Percentiles rank a stretch among this genome's conserved stretches.
These are phyloP conservation scores for Columba janthina DNA, from an alignment of 2,113 vertebrate genomes.

Conservation along the genomic window DNA sequence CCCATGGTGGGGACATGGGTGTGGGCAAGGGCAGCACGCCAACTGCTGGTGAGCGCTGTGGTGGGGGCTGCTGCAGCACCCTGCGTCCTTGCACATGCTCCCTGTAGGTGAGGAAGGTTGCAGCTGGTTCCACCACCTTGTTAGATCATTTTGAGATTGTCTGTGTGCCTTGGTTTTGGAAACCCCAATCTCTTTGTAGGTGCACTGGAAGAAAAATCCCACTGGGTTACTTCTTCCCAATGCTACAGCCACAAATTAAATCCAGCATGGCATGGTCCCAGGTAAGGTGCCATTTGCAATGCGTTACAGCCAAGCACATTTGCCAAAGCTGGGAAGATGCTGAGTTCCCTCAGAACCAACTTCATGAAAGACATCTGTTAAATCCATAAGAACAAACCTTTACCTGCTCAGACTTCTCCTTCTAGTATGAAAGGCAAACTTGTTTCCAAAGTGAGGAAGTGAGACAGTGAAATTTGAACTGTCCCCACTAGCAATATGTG, in stretches of 20 bases:
- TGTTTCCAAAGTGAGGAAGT: neutral
- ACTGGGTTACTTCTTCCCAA: neutral
- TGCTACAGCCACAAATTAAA: neutral
- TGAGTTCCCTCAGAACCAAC: neutral
- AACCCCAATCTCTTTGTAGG: neutral
- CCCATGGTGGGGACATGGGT: rapidly evolving
- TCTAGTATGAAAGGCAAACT: neutral
- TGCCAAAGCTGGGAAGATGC: neutral
- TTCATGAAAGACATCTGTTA: neutral
- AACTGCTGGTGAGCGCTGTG: neutral
- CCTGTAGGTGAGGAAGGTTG: neutral
- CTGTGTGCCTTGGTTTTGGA: neutral
- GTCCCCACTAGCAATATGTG: neutral
- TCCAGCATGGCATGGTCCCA: rapidly evolving
- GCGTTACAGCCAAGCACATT: neutral
- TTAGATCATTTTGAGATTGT: neutral
- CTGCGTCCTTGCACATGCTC: neutral
- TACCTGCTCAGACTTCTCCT: neutral
- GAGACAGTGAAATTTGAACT: neutral
- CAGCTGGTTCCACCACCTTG: neutral
- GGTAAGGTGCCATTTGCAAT: neutral
- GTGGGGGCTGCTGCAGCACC: neutral
- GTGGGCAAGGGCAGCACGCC: neutral
- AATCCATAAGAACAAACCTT: neutral
- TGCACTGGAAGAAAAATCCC: neutral